Base-by-base conservation (phyloP, 2,888 invertebrate genomes). In the Zhuqinia jingwanae region DNA sequence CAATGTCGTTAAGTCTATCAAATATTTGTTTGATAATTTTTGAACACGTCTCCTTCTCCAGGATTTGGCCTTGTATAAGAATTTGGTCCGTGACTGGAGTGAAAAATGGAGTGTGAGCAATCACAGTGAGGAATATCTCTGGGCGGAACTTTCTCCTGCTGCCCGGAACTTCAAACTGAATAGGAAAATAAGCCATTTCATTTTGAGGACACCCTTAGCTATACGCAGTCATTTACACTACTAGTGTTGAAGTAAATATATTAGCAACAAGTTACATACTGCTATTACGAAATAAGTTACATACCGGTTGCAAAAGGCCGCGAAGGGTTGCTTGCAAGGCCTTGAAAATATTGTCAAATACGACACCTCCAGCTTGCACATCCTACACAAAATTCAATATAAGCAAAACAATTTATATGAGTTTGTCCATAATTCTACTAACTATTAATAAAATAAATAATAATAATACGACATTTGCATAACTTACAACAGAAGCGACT, bases 81-180 rank as follows among this genome's bases (percentile, higher is more conserved):
- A 91, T 88, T 93, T 96, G 95, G 92, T 96, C 95, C 25, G 95
- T 95, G 36, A 95, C 94, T 90, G 94, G 95, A 88, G 94, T 94
- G 91, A 95, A 94, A 92, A 96, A 95, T 78, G 96, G 96, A 15
- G 95, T 95, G 92, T 96, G 95, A 6, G 95, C 96, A 92, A 96
- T 95, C 91, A 96, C 95, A 88, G 96, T 95, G 70, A 96, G 93
- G 92, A 95, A 95, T 85, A 96, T 93, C 90, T 95, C 94, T 70
- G 96, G 96, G 88, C 94, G 93, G 92, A 95, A 94, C 78, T 94
- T 91, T 73, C 94, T 92, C 78, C 92, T 91, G 91, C 95, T 95
- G 60, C 96, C 96, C 90, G 96, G 96, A 89, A 96, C 93, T 77
- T 93, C 92, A 92, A 96, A 95, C 95, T 96, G 92, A 87, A 93